These are phyloP conservation scores for Nasonia giraulti DNA, from an alignment of 1,140 invertebrate genomes.

Conservation along the genomic window DNA sequence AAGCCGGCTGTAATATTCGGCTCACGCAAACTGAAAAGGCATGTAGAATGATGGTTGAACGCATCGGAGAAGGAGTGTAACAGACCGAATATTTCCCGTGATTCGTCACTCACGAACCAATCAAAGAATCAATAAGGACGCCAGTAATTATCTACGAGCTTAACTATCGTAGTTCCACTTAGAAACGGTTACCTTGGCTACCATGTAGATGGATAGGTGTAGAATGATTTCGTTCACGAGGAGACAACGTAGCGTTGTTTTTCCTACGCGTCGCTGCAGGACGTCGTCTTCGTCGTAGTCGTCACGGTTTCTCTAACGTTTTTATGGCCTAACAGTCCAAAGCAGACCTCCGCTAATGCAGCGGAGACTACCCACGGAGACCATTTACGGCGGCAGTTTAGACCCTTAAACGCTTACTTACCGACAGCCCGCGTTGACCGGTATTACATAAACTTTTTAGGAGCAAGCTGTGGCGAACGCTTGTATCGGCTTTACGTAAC, in stretches of 20 bases:
- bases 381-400: constrained; percentile 38
- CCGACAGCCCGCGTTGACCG: not conserved
- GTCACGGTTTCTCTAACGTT: constrained; percentile 12
- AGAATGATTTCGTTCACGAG: not conserved
- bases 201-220: not conserved
- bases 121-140: not conserved
- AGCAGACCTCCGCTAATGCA: constrained; percentile 7
- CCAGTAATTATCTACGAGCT: not conserved
- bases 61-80: not conserved
- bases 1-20: not conserved
- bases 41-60: not conserved
- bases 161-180: not conserved
- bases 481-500: not conserved
- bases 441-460: constrained; percentile 32
- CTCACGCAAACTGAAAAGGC: not conserved
- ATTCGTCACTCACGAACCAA: not conserved
- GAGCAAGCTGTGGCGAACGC: not conserved
- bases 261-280: not conserved
- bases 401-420: constrained; percentile 35
- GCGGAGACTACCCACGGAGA: not conserved
- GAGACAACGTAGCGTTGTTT: not conserved
- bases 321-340: not conserved
- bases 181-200: not conserved
- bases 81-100: not conserved
- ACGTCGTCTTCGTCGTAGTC: not conserved